These are phyloP conservation scores for Aphodius sticticus DNA, from an alignment of 2,888 invertebrate genomes.

Conservation along the genomic window DNA sequence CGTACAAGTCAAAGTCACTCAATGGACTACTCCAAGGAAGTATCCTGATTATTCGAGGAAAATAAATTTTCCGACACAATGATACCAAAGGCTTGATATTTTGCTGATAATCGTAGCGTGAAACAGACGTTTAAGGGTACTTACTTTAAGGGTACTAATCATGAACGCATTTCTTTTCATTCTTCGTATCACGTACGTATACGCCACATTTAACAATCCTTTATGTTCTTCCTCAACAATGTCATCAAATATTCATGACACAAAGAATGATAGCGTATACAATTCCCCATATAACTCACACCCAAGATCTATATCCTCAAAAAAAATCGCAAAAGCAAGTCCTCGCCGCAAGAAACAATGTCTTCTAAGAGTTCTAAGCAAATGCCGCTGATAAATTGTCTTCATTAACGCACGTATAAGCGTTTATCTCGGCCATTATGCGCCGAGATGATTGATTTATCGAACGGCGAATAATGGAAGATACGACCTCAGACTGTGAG, in stretches of 20 bases:
- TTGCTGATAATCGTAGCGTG: no score
- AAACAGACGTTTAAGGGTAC: no score
- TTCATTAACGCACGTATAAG: neutral
- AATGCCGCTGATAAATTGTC: neutral
- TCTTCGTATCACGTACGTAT: neutral
- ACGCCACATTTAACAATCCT: neutral
- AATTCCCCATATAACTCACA: neutral
- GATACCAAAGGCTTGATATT: no score
- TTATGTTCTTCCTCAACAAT: neutral
- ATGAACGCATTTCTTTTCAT: no score
- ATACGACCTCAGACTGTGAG: conserved; percentile 4
- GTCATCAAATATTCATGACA: neutral
- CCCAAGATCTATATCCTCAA: neutral
- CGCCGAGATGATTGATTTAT: neutral
- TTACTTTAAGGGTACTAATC: no score
- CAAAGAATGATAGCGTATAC: neutral
- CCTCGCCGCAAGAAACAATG: neutral
- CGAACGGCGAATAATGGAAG: neutral
- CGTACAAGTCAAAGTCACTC: no score
- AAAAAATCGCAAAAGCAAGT: neutral
- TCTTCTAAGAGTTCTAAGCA: neutral
- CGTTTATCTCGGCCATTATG: neutral
- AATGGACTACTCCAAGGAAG: no score
- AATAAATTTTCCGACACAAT: no score
- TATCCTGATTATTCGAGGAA: no score